These are phyloP conservation scores for Cyrtonyx montezumae DNA, from an alignment of 2,113 vertebrate species.

Conservation along the genomic window DNA sequence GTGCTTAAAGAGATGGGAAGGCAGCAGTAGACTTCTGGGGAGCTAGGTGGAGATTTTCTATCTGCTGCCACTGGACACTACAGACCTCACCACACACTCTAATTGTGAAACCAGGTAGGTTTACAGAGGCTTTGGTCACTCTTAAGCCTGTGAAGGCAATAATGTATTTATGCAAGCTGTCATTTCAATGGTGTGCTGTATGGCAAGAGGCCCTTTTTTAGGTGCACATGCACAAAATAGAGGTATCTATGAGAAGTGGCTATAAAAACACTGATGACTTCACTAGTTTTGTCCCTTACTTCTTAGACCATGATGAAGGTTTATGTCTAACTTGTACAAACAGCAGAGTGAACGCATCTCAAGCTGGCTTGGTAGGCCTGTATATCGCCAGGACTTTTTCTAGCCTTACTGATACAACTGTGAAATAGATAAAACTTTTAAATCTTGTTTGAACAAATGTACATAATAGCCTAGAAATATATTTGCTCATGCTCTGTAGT, in stretches of 20 bases:
- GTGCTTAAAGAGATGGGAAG: fast-evolving
- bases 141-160: neutral
- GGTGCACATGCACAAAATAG: neutral
- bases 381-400: neutral
- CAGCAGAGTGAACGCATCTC: neutral
- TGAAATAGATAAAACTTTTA: neutral
- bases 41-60: neutral
- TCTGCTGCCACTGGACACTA: neutral
- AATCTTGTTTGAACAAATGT: neutral
- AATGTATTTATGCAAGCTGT: neutral
- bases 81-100: neutral
- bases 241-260: neutral
- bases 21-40: neutral
- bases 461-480: neutral
- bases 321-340: neutral
- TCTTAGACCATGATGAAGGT: neutral
- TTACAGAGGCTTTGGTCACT: neutral
- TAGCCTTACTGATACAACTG: neutral
- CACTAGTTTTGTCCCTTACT: neutral
- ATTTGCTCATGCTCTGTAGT: fast-evolving
- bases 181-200: neutral
- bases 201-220: neutral
- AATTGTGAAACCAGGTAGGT: neutral
- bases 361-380: neutral
- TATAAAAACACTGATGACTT: neutral